phyloP scores from a whole-genome alignment of 2,797 vertebrate species.

The Pangasius djambal region DNA sequence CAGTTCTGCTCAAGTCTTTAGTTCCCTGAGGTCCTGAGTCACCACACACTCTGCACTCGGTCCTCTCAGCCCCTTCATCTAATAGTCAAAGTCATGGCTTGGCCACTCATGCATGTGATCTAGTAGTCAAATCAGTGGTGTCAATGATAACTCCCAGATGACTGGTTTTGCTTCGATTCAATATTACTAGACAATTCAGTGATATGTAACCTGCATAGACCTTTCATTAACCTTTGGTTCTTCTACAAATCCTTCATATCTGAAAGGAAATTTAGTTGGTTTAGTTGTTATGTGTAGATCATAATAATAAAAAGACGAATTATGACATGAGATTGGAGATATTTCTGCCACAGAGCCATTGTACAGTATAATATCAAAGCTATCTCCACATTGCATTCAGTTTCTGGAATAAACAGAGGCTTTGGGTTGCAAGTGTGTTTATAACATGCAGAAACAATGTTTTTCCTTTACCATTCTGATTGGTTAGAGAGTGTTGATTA shows the following conservation, averaged over 20 bases:
- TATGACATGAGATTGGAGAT: not conserved
- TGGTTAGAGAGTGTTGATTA: not conserved
- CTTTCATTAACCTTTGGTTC: not conserved
- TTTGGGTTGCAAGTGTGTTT: not conserved
- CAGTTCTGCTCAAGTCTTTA: not conserved
- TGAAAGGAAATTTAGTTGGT: not conserved
- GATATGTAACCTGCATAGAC: not conserved
- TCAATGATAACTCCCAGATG: not conserved
- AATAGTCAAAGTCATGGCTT: conserved; percentile 11
- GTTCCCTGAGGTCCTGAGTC: not conserved
- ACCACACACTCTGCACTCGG: not conserved
- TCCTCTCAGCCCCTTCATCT: not conserved
- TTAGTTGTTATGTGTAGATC: not conserved
- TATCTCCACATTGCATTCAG: not conserved
- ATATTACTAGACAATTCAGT: not conserved
- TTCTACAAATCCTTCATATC: not conserved
- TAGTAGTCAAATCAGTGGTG: not conserved
- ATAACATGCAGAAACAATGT: not conserved
- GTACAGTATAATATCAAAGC: not conserved
- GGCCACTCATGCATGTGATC: not conserved
- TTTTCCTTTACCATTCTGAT: not conserved
- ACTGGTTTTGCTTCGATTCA: not conserved
- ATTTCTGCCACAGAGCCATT: not conserved
- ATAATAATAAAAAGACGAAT: not conserved
- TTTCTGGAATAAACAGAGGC: not conserved